These are phyloP conservation scores for Pseudachorutes palmiensis DNA, from an alignment of 1,140 invertebrate species.

Conservation along the genomic window DNA sequence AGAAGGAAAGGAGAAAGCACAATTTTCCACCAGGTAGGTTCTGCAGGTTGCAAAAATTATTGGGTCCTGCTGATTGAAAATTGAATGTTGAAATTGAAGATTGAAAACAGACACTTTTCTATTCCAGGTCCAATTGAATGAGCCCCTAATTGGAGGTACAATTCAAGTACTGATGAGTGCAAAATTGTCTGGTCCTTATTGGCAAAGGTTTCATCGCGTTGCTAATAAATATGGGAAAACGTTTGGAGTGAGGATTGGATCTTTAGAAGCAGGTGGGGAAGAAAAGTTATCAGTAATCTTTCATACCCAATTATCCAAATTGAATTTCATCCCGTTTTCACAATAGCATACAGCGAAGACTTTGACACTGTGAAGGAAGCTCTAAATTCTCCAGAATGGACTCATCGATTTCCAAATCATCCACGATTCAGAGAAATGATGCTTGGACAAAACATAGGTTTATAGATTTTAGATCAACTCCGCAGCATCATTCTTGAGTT, in stretches of 20 bases:
- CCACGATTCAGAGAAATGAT: neutral
- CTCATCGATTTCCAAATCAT: neutral
- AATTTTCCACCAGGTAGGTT: constrained; percentile 1
- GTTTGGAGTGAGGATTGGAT: neutral
- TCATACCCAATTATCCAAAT: too few species aligned
- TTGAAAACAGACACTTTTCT: too few species aligned
- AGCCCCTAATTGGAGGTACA: neutral
- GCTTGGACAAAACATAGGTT: neutral
- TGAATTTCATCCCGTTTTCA: too few species aligned
- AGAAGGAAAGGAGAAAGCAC: neutral
- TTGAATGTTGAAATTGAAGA: neutral
- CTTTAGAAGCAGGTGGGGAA: neutral
- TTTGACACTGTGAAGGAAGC: constrained; percentile 1
- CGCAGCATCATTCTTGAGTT: neutral
- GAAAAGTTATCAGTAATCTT: too few species aligned
- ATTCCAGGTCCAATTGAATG: neutral
- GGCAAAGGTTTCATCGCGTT: neutral
- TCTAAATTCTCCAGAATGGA: neutral
- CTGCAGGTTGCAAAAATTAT: neutral
- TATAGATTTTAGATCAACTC: neutral
- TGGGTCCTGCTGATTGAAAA: too few species aligned
- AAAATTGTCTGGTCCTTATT: neutral
- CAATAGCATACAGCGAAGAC: constrained; percentile 12
- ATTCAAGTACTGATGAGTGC: neutral
- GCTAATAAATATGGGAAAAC: neutral